phyloP scores from a whole-genome alignment of 1,140 invertebrate genomes.

The Daktulosphaira vitifoliae region DNA sequence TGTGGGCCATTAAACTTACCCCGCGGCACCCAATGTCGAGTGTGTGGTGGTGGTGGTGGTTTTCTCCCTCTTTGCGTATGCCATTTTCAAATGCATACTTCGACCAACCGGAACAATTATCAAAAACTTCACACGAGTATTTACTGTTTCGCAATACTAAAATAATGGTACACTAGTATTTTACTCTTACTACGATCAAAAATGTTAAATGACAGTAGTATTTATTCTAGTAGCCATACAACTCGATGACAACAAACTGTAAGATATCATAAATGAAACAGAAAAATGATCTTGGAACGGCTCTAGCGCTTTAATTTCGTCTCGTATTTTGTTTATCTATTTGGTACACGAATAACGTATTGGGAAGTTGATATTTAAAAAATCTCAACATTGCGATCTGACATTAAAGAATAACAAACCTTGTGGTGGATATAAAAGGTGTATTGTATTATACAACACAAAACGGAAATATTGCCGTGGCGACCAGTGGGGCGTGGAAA shows the following conservation, averaged over 20 bases:
- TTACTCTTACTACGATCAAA: too few relatives aligned
- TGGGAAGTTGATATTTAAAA: too few relatives aligned
- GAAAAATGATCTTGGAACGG: too few relatives aligned
- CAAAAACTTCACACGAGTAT: neutral
- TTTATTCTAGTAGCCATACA: neutral
- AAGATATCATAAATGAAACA: too few relatives aligned
- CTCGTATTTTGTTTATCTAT: too few relatives aligned
- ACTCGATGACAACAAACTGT: too few relatives aligned
- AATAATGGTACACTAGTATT: too few relatives aligned
- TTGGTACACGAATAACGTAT: too few relatives aligned
- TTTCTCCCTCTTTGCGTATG: neutral
- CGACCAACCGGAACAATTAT: slow-evolving; percentile 24
- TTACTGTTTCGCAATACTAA: neutral
- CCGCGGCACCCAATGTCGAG: neutral
- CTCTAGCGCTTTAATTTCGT: too few relatives aligned
- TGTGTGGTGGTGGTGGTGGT: neutral
- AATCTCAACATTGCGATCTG: too few relatives aligned
- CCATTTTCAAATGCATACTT: neutral
- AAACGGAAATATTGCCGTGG: neutral
- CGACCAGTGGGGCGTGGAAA: slow-evolving; percentile 29
- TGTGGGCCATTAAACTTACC: slow-evolving; percentile 30
- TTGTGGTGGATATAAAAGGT: neutral
- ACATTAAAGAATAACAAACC: too few relatives aligned
- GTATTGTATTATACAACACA: neutral
- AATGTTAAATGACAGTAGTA: neutral